A percentile compares a stretch with the other conserved stretches of the same genome.
These are phyloP conservation scores for Serripes groenlandicus DNA, from an alignment of 2,888 invertebrate genomes.

Conservation along the genomic window DNA sequence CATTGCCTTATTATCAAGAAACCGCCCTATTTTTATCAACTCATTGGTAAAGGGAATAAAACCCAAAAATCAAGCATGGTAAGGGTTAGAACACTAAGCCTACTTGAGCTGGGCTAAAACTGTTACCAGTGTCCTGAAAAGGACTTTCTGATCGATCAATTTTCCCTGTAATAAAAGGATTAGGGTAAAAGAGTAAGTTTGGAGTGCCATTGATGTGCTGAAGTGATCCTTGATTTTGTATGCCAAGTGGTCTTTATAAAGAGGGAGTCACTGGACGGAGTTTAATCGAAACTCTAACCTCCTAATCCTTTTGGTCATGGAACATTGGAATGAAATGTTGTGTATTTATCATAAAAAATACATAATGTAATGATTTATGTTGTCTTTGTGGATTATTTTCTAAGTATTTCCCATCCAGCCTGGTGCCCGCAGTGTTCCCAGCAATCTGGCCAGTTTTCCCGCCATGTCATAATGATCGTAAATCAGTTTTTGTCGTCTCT, in stretches of 20 bases:
- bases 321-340: no score
- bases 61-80: no score
- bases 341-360: constrained; percentile 6
- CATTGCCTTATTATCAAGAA: no score
- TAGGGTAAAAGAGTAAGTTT: constrained; percentile 41
- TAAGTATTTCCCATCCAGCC: no score
- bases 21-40: no score
- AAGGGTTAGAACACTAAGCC: constrained; percentile 13
- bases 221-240: constrained; percentile 36
- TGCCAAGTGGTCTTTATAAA: constrained; percentile 18
- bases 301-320: not conserved
- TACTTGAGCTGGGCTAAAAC: constrained; percentile 39
- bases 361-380: constrained; percentile 15
- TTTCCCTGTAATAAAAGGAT: constrained; percentile 38
- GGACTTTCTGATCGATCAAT: constrained; percentile 46
- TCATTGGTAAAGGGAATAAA: no score
- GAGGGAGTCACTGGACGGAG: constrained; percentile 8
- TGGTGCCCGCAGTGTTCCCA: no score
- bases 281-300: constrained; percentile 20
- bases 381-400: not conserved
- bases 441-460: no score
- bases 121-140: constrained; percentile 23
- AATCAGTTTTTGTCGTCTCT: no score
- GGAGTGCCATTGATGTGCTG: constrained; percentile 43
- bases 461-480: no score